phyloP scores from a whole-genome alignment of 1,140 invertebrate species.

The Mya arenaria region DNA sequence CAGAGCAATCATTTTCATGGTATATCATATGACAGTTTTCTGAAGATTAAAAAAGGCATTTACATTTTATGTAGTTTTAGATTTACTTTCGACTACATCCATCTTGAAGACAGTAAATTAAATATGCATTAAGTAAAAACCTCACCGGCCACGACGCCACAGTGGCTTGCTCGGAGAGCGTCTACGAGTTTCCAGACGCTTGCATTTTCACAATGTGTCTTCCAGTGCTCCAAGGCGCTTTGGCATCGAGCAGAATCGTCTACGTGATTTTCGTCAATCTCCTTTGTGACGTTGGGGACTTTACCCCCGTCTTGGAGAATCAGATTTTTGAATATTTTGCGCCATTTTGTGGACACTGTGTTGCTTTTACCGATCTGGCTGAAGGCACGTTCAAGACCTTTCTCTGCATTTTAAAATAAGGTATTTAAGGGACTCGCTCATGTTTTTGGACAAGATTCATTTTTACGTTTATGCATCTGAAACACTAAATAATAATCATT shows the following conservation, averaged over 20 bases:
- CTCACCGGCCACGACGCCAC: conserved; percentile 29
- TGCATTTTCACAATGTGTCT: neutral
- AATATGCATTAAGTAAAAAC: no score
- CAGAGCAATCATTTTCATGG: no score
- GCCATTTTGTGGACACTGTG: conserved; percentile 11
- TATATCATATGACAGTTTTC: no score
- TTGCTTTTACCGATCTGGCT: conserved; percentile 7
- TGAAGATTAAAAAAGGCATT: no score
- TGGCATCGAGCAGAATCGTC: conserved; percentile 13
- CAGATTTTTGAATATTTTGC: conserved; percentile 11
- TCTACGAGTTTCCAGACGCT: conserved; percentile 32
- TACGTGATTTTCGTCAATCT: conserved; percentile 34
- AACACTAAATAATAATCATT: no score
- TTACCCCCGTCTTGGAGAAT: neutral
- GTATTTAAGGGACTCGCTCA: no score
- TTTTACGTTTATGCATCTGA: no score
- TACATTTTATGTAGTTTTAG: no score
- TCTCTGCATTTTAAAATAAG: conserved; percentile 14
- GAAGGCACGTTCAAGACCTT: conserved; percentile 12
- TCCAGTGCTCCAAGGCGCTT: conserved; percentile 15
- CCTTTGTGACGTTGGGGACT: neutral
- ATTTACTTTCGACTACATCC: no score
- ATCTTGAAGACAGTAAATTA: no score
- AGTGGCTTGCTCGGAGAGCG: neutral
- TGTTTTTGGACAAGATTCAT: no score